phyloP scores from a whole-genome alignment of 2,888 invertebrate species.

The Eurois occulta region DNA sequence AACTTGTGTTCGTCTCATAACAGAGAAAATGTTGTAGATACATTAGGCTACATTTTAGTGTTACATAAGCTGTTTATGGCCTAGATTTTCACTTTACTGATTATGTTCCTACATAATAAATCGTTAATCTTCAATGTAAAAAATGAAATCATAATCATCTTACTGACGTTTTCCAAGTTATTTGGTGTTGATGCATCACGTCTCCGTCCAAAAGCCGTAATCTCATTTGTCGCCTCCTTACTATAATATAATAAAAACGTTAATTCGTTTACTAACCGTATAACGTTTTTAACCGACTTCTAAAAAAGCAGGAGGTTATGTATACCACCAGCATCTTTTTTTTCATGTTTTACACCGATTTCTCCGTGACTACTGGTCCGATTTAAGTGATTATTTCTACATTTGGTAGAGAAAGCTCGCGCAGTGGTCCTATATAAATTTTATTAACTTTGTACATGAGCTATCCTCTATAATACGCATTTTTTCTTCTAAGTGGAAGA shows the following conservation, averaged over 20 bases:
- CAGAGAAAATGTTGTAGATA: conserved; percentile 7
- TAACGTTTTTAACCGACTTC: too few relatives aligned
- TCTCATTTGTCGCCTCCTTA: neutral
- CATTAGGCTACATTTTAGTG: conserved; percentile 11
- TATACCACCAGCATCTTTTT: too few relatives aligned
- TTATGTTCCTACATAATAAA: neutral
- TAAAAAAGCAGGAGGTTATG: too few relatives aligned
- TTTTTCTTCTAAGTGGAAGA: too few relatives aligned
- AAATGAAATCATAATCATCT: neutral
- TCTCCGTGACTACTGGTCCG: too few relatives aligned
- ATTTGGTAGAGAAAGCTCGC: too few relatives aligned
- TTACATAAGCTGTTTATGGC: conserved; percentile 21
- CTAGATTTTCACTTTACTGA: conserved; percentile 2
- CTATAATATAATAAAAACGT: too few relatives aligned
- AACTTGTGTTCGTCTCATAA: conserved; percentile 2
- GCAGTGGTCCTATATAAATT: too few relatives aligned
- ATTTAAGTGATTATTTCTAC: too few relatives aligned
- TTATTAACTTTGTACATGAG: too few relatives aligned
- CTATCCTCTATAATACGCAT: too few relatives aligned
- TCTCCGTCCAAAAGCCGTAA: neutral
- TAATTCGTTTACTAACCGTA: neutral
- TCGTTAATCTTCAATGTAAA: neutral
- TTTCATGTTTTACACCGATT: too few relatives aligned
- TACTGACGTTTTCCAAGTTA: neutral
- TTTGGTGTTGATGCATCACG: neutral